These are phyloP conservation scores for Melanerpes aurifrons DNA, from an alignment of 2,113 vertebrate genomes.

Conservation along the genomic window DNA sequence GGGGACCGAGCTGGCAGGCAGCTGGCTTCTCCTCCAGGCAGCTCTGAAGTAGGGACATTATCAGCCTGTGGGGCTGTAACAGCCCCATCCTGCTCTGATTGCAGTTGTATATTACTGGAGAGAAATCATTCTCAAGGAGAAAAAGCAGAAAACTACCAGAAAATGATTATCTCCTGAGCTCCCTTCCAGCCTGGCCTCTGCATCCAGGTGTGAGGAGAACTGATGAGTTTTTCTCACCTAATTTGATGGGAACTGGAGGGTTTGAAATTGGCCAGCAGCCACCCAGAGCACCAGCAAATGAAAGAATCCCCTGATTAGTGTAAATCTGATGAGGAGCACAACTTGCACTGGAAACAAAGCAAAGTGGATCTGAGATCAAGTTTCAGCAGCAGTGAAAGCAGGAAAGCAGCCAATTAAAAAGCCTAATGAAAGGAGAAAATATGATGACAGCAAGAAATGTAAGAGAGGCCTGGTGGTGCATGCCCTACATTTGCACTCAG, in stretches of 20 bases:
- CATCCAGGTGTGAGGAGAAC: background rate
- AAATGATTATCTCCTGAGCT: background rate
- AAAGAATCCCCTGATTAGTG: background rate
- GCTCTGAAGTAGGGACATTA: background rate
- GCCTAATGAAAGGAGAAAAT: background rate
- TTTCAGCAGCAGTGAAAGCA: constrained; percentile 5
- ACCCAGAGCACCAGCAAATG: background rate
- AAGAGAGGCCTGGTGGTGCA: background rate
- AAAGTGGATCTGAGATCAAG: background rate
- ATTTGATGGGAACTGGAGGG: background rate
- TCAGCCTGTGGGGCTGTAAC: background rate
- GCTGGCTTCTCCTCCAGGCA: background rate
- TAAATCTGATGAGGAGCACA: background rate
- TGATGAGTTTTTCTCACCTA: background rate
- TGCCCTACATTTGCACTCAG: background rate
- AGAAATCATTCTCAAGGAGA: constrained; percentile 10
- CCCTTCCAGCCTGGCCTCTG: background rate
- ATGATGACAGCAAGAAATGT: background rate
- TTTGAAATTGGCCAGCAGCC: background rate
- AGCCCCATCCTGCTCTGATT: background rate
- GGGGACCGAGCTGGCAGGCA: background rate
- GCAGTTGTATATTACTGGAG: background rate
- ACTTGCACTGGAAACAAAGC: background rate
- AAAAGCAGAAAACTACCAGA: background rate
- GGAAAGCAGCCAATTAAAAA: background rate